phyloP scores from a whole-genome alignment of 2,888 invertebrate genomes.

The Neelides folsomi region DNA sequence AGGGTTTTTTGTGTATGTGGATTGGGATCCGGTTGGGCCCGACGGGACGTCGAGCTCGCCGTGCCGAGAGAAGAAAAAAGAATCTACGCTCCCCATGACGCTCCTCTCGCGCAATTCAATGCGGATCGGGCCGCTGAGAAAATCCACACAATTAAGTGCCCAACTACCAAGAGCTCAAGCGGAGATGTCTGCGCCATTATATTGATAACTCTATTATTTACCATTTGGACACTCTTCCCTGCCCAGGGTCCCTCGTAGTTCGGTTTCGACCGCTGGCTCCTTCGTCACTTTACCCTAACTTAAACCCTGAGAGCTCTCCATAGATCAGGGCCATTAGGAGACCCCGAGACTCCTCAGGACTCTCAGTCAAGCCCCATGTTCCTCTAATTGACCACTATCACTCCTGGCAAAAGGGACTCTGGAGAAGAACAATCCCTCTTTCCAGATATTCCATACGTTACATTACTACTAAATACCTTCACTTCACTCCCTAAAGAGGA shows the following conservation, averaged over 20 bases:
- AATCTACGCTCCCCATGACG: slow-evolving; percentile 16
- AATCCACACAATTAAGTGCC: slow-evolving; percentile 33
- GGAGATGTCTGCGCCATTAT: slow-evolving; percentile 32
- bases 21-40: slow-evolving; percentile 10
- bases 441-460: too few species aligned
- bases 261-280: slow-evolving; percentile 12
- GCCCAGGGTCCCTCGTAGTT: neutral
- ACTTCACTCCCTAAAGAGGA: too few species aligned
- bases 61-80: slow-evolving; percentile 13
- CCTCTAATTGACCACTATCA: too few species aligned
- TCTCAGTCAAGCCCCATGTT: too few species aligned
- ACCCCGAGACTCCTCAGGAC: too few species aligned
- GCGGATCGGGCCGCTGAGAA: slow-evolving; percentile 28
- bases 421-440: too few species aligned
- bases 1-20: too few species aligned
- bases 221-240: slow-evolving; percentile 9
- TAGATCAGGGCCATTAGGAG: too few species aligned
- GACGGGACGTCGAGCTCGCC: slow-evolving; percentile 6
- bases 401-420: too few species aligned
- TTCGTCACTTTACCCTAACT: slow-evolving; percentile 14
- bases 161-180: slow-evolving; percentile 31
- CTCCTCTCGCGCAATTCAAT: slow-evolving; percentile 22
- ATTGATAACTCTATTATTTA: slow-evolving; percentile 33
- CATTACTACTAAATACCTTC: too few species aligned
- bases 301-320: too few species aligned